A percentile compares a stretch with the other conserved stretches of the same genome.
These are phyloP conservation scores for Erebia palarica DNA, from an alignment of 2,888 invertebrate genomes.

Conservation along the genomic window DNA sequence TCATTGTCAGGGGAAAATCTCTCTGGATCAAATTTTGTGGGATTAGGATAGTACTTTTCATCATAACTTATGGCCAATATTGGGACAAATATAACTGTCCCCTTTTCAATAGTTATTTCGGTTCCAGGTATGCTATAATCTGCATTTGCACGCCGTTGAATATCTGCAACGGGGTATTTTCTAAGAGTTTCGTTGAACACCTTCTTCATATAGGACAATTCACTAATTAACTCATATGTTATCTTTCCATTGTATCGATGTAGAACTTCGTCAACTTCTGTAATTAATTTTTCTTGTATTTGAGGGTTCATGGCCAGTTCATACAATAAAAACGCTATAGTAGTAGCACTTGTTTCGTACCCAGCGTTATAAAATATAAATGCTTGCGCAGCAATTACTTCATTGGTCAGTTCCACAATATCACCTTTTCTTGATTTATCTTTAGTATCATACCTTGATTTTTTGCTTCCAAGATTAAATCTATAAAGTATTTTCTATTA, in stretches of 20 bases:
- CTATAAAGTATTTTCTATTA: slow-evolving; percentile 57
- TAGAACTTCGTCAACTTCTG: slow-evolving; percentile 55
- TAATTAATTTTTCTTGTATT: slow-evolving; percentile 58
- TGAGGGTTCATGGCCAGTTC: slow-evolving; percentile 60
- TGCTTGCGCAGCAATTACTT: slow-evolving; percentile 8
- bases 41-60: slow-evolving; percentile 63
- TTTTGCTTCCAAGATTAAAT: slow-evolving; percentile 55
- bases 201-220: slow-evolving; percentile 64
- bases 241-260: slow-evolving; percentile 53
- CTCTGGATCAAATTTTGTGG: slow-evolving; percentile 72
- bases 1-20: slow-evolving; percentile 61
- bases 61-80: slow-evolving; percentile 43
- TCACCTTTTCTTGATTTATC: slow-evolving; percentile 35
- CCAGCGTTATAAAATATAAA: slow-evolving; percentile 61
- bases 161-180: slow-evolving; percentile 4
- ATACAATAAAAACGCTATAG: slow-evolving; percentile 59
- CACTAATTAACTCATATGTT: slow-evolving; percentile 60
- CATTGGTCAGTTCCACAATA: neutral
- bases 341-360: slow-evolving; percentile 69
- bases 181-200: slow-evolving; percentile 50
- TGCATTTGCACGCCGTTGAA: neutral
- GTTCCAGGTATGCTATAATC: slow-evolving; percentile 8
- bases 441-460: slow-evolving; percentile 46
- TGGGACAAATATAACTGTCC: slow-evolving; percentile 1
- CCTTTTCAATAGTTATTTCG: slow-evolving; percentile 6